A percentile compares a stretch with the other conserved stretches of the same genome.
Conservation (phyloP, 2,888 invertebrate species). For the Melanchra persicariae region DNA sequence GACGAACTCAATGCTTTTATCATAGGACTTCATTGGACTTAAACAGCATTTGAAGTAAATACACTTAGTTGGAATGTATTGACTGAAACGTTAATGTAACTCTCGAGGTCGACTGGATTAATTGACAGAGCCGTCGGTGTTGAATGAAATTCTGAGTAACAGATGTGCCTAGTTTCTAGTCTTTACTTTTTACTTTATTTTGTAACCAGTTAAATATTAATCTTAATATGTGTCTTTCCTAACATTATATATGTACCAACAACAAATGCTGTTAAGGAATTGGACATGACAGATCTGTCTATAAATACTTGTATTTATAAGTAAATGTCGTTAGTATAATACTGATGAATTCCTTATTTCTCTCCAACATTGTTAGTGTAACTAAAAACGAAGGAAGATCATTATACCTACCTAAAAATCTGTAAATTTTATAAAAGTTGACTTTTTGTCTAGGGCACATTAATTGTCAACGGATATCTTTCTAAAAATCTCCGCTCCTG, state of each 20-base stretch:
- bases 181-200: too few relatives aligned
- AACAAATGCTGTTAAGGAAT: too few relatives aligned
- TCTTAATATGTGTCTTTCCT: too few relatives aligned
- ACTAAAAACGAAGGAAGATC: background rate
- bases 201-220: too few relatives aligned
- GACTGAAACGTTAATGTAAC: constrained; percentile 10
- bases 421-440: background rate
- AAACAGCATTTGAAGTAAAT: constrained; percentile 16
- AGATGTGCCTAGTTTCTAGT: background rate
- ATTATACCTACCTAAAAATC: background rate
- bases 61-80: constrained; percentile 15
- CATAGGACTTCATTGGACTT: constrained; percentile 5
- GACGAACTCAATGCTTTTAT: constrained; percentile 9
- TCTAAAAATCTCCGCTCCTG: background rate
- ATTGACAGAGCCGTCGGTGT: constrained; percentile 2
- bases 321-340: too few relatives aligned
- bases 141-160: background rate
- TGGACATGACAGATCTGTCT: too few relatives aligned
- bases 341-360: too few relatives aligned
- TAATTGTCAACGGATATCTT: background rate
- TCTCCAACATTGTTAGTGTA: background rate
- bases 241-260: too few relatives aligned
- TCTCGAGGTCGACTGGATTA: background rate
- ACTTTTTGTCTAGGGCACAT: background rate
- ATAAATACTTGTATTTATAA: too few relatives aligned